Evolutionary conservation across 2,113 vertebrate species (phyloP).

Genomic region (Rhinoptilus africanus): DNA sequence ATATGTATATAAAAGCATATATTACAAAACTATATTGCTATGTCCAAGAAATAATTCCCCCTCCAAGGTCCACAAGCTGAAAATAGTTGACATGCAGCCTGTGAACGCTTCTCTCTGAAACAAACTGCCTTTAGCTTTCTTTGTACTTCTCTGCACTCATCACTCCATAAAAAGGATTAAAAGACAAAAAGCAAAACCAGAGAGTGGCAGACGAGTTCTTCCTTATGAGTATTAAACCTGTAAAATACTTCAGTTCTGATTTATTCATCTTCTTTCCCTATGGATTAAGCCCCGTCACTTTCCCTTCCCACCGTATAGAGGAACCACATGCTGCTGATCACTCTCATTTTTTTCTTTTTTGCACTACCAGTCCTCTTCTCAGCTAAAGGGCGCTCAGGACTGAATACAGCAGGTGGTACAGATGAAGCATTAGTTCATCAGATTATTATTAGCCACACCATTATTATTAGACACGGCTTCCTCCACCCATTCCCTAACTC

Average conservation of each 20-base stretch:
- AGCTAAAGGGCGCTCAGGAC: background rate
- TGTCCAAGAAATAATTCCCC: background rate
- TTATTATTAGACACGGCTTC: background rate
- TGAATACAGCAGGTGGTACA: background rate
- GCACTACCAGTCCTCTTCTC: background rate
- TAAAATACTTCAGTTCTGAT: background rate
- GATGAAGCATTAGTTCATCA: background rate
- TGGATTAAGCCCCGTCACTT: background rate
- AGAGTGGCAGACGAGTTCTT: background rate
- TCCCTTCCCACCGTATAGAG: background rate
- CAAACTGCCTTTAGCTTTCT: background rate
- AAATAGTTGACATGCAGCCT: background rate
- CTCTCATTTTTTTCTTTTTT: background rate
- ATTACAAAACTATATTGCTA: background rate
- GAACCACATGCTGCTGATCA: background rate
- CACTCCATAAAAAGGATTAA: background rate
- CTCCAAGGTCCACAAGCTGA: background rate
- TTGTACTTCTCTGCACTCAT: background rate
- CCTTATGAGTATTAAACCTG: background rate
- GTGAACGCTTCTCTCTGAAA: background rate
- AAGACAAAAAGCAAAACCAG: background rate
- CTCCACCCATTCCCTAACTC: background rate
- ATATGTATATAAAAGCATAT: background rate
- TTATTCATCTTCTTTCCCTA: background rate
- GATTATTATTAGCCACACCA: conserved; percentile 22